phyloP scores from a whole-genome alignment of 2,113 vertebrate genomes.

The Ptilorrhoa leucosticta region DNA sequence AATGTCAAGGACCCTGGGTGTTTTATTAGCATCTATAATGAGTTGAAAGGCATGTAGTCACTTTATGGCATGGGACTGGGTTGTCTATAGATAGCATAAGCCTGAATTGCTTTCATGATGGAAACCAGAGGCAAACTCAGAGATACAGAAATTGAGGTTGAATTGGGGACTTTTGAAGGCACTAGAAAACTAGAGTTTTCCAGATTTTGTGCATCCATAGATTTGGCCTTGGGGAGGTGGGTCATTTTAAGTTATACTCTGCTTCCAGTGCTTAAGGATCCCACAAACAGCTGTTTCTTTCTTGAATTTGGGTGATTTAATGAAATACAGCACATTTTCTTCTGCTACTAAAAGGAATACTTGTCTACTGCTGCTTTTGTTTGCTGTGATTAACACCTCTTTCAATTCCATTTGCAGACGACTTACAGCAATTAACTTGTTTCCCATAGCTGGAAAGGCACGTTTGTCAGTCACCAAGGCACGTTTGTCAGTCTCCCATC shows the following conservation, averaged over 20 bases:
- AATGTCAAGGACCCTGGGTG: conserved; percentile 8
- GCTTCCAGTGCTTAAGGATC: not conserved
- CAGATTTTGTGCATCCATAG: not conserved
- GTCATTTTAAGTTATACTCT: not conserved
- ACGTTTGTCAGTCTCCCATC: not conserved
- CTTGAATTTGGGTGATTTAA: not conserved
- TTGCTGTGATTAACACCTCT: not conserved
- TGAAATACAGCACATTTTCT: not conserved
- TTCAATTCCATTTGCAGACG: not conserved
- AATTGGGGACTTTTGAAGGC: not conserved
- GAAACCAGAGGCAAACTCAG: not conserved
- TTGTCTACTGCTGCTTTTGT: not conserved
- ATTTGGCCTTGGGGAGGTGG: not conserved
- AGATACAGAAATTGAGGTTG: not conserved
- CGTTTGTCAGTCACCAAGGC: not conserved
- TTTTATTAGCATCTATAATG: not conserved
- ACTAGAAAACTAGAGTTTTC: not conserved
- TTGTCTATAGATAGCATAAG: not conserved
- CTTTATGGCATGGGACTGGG: not conserved
- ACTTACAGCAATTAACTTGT: not conserved
- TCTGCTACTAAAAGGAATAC: not conserved
- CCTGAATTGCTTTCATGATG: not conserved
- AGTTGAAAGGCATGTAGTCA: not conserved
- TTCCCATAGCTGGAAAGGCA: not conserved
- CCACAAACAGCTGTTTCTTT: not conserved